phyloP scores from a whole-genome alignment of 2,797 vertebrate genomes.

The Pelobates cultripes region DNA sequence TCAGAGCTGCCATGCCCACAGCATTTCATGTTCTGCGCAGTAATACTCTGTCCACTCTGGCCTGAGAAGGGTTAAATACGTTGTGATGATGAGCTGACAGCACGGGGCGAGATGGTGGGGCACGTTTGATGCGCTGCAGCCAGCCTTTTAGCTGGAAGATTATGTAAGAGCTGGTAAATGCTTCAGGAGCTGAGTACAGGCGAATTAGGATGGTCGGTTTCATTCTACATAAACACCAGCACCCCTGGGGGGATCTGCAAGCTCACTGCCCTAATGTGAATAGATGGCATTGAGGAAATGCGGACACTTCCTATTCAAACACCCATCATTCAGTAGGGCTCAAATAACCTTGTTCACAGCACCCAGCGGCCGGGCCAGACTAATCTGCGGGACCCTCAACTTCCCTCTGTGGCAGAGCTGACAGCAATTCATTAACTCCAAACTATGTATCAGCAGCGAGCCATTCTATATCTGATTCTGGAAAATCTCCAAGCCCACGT shows the following conservation, averaged over 20 bases:
- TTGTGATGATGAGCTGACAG: too few species aligned
- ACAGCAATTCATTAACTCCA: neutral
- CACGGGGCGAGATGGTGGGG: too few species aligned
- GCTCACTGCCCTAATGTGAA: slow-evolving; percentile 13
- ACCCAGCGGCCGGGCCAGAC: neutral
- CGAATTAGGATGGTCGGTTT: slow-evolving; percentile 21
- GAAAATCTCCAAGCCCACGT: too few species aligned
- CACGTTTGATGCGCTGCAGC: neutral
- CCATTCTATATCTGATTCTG: too few species aligned
- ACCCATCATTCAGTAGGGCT: slow-evolving; percentile 7
- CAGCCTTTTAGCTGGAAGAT: neutral
- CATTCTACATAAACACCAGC: slow-evolving; percentile 18
- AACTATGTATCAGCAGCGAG: neutral
- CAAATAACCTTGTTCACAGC: slow-evolving; percentile 8
- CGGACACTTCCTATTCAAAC: slow-evolving; percentile 3
- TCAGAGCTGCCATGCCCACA: neutral
- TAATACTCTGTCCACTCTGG: neutral
- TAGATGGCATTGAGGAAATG: neutral
- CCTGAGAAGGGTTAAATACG: too few species aligned
- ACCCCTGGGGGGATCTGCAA: neutral
- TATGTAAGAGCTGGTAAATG: slow-evolving; percentile 10
- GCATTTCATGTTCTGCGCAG: neutral
- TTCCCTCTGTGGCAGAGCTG: neutral
- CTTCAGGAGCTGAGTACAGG: slow-evolving; percentile 8
- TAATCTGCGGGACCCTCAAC: neutral